Evolutionary conservation across 2,113 vertebrate species (phyloP).

Genomic region (Vicugna pacos): DNA sequence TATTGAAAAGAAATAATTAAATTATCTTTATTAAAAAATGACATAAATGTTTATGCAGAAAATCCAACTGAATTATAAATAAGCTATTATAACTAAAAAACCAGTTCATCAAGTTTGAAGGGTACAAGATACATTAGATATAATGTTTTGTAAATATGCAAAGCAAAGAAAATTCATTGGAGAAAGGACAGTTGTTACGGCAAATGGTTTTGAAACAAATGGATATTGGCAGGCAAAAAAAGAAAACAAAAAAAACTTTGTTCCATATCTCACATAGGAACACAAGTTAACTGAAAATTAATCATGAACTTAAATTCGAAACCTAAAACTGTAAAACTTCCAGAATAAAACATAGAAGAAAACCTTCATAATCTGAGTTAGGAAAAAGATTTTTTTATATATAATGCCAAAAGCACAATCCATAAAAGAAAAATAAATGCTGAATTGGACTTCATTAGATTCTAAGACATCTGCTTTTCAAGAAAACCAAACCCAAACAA

Average conservation of each 20-base stretch:
- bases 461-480: neutral
- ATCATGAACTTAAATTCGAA: neutral
- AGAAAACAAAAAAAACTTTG: neutral
- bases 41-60: neutral
- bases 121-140: too few relatives aligned
- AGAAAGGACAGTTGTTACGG: neutral
- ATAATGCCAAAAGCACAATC: neutral
- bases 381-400: neutral
- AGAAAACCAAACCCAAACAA: neutral
- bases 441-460: neutral
- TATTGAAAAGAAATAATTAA: neutral
- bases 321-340: neutral
- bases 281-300: neutral
- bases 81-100: neutral
- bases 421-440: neutral
- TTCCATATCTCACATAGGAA: neutral
- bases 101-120: neutral
- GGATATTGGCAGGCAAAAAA: neutral
- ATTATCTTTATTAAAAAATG: neutral
- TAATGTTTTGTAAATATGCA: neutral
- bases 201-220: neutral
- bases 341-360: neutral
- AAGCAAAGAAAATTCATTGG: neutral
- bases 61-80: neutral
- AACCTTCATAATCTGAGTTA: neutral